Evolutionary conservation across 2,888 invertebrate genomes (phyloP), one percentile per base, ranked within the genome.

Genomic region (Candidula unifasciata): DNA sequence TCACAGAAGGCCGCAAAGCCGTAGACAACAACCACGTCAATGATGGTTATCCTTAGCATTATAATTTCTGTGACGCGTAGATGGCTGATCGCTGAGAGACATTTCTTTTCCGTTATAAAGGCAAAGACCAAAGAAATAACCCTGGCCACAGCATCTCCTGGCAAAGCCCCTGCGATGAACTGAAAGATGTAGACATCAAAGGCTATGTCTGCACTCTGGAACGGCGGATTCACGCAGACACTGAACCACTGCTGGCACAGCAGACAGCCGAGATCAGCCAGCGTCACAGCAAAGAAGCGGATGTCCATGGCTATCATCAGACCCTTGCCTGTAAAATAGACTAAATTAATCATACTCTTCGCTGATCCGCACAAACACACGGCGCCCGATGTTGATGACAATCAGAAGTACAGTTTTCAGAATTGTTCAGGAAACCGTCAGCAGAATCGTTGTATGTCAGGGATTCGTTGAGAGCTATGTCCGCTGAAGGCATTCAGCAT

Each of bases 331-430:
- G 33, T 57, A 76, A 24, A 76, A 76, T 54, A 76, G 18, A 69
- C 35, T 33, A 71, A 2, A 35, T 27, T 71, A 57, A 68, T 69
- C 30, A 80, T 33, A 69, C 24, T 69, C 16, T 54, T 35, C 6
- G 30, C 57, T 24, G 24, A 8, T 33, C 54, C 76, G 74, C 24
- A 82, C 60, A 74, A 21, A 74, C 82, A 81, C n/a, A 81, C 81
- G 27, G 54, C 5, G 71, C 71, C 54, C 18, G 30, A 80, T 30
- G 27, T 16, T 33, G 5, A 30, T 54, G 2, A 74, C 52, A 3
- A 74, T 30, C 3, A 44, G 27, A 30, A 74, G 6, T n/a, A 74
- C 52, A 18, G 21, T 37, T 69, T 21, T 69, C 24, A 27, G 35
- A 24, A 16, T 69, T 24, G 21, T 69, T 69, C 35, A 69, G 3